Percentiles rank a stretch among this genome's conserved stretches.
Conservation (phyloP, 2,888 invertebrate species). For the Lycaena phlaeas region DNA sequence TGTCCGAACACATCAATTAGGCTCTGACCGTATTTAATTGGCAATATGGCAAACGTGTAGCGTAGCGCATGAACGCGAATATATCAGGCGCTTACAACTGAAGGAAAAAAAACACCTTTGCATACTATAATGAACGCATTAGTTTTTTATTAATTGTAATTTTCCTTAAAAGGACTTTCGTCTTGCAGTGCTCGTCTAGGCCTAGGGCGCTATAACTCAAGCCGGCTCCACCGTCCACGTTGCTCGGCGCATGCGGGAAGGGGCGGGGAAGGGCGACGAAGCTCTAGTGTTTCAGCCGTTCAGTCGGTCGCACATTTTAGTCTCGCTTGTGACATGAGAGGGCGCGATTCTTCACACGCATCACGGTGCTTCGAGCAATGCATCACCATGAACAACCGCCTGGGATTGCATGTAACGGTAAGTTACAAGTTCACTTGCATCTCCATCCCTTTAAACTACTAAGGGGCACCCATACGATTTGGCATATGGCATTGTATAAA, state of each 20-base stretch:
- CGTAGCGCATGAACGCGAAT: no score
- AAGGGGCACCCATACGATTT: neutral
- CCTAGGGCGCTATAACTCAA: no score
- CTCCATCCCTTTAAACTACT: neutral
- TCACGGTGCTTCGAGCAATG: constrained; percentile 78
- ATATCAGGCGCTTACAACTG: no score
- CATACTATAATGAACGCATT: no score
- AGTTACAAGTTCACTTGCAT: no score
- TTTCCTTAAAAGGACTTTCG: no score
- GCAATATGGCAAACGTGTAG: no score
- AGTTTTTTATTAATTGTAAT: no score
- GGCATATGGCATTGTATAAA: neutral
- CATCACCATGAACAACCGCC: constrained; percentile 78
- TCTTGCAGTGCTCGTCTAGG: no score
- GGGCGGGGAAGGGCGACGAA: constrained; percentile 31
- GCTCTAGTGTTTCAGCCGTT: constrained; percentile 54
- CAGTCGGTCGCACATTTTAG: constrained; percentile 45
- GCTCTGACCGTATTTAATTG: no score
- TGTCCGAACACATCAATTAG: no score
- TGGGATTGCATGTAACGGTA: constrained; percentile 72
- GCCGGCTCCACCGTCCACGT: constrained; percentile 14
- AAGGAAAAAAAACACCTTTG: no score
- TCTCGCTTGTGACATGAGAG: constrained; percentile 74
- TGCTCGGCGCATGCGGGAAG: constrained; percentile 37
- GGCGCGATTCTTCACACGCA: constrained; percentile 66